Evolutionary conservation across 2,797 vertebrate species (phyloP).

Genomic region (Coluber constrictor): DNA sequence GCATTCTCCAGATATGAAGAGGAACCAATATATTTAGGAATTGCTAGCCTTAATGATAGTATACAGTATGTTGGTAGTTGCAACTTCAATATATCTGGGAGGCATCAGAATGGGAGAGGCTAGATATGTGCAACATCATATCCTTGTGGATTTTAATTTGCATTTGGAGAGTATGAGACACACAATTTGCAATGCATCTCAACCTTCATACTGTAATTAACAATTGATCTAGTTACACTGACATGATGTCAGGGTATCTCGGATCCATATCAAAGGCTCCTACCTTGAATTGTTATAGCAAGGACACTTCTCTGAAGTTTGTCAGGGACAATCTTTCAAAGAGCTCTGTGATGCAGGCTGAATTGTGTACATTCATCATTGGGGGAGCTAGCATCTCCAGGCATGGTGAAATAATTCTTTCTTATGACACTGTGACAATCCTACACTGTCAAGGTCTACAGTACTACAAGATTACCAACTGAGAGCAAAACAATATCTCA

Average conservation of each 20-base stretch:
- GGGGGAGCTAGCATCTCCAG: conserved; percentile 35
- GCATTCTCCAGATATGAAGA: background rate
- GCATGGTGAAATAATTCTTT: conserved; percentile 41
- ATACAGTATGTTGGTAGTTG: background rate
- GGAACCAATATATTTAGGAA: background rate
- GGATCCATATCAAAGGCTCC: conserved; percentile 58
- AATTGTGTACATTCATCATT: conserved; percentile 43
- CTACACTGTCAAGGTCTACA: background rate
- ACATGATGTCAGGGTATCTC: conserved; percentile 43
- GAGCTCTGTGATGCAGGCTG: conserved; percentile 37
- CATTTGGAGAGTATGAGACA: conserved; percentile 35
- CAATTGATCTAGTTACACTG: conserved; percentile 49
- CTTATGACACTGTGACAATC: conserved; percentile 40
- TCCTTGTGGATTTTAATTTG: conserved; percentile 49
- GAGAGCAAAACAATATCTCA: background rate
- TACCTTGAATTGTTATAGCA: conserved; percentile 43
- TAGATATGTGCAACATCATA: conserved; percentile 14
- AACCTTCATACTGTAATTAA: conserved; percentile 46
- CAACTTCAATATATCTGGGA: background rate
- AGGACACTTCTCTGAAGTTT: conserved; percentile 50
- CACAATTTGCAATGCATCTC: conserved; percentile 40
- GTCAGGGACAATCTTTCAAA: conserved; percentile 49
- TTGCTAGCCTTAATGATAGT: background rate
- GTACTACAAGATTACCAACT: background rate
- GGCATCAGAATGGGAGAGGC: background rate